Base-by-base conservation (phyloP, 1,140 invertebrate species). In the Pentalonia nigronervosa region DNA sequence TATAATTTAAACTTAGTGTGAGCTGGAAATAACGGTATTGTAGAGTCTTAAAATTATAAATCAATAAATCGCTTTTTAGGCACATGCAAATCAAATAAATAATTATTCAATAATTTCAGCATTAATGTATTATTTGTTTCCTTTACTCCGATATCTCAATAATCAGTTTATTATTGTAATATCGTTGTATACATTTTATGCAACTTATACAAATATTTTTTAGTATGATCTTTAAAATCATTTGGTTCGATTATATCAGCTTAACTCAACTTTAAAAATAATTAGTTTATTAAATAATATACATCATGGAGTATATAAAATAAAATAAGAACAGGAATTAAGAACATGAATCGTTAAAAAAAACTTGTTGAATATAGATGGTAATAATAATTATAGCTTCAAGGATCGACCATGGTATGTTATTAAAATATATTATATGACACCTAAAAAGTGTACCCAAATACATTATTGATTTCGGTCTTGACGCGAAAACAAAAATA, bases 371-470 rank as follows among this genome's bases (percentile, higher is more conserved):
- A 76, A 76, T 76, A n/a, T 76, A 76, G 60, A 76, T 76, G 60
- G n/a, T 76, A 76, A 76, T 76, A n/a, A 76, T n/a, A 76, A 76
- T 76, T n/a, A 67, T 76, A n/a, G 60, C n/a, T 76, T 76, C 60
- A 76, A 76, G 60, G 60, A 76, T 76, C n/a, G n/a, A 76, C 30
- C 17, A 76, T 17, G n/a, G 60, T n/a, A 4, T 76, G 60, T 76
- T 76, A 76, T 76, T n/a, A n/a, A 56, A 76, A 76, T 7, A 0
- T 76, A 76, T 76, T 76, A 76, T 76, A n/a, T 76, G 60, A 76
- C 60, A 76, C 60, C 11, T n/a, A 76, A 67, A n/a, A 17, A 17
- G 60, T 76, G 60, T 76, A 76, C n/a, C 14, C 17, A 76, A n/a
- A 76, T 14, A 76, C 60, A 76, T 76, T 76, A 76, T 76, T 76